A percentile compares a stretch with the other conserved stretches of the same genome.
These are phyloP conservation scores for Cardiocondyla obscurior DNA, from an alignment of 1,140 invertebrate genomes.

Conservation along the genomic window DNA sequence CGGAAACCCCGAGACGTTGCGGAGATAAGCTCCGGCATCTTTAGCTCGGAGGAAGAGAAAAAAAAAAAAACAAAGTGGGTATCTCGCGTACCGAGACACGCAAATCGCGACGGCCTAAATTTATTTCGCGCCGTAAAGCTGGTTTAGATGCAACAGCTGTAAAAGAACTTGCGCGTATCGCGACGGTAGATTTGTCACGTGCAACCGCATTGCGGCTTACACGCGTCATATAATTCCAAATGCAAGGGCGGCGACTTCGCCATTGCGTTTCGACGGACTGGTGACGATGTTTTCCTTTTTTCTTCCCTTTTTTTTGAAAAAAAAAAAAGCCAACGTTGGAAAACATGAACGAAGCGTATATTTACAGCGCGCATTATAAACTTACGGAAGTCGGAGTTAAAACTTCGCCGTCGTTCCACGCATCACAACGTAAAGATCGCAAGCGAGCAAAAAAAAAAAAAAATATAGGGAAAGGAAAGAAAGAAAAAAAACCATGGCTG, in stretches of 20 bases:
- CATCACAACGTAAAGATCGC: neutral
- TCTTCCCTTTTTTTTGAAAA: neutral
- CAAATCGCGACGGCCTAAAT: slow-evolving; percentile 29
- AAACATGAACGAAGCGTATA: slow-evolving; percentile 3
- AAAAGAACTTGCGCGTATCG: slow-evolving; percentile 62
- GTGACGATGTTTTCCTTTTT: neutral
- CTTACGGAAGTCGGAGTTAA: neutral
- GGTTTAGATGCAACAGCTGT: slow-evolving; percentile 49
- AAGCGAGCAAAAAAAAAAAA: neutral
- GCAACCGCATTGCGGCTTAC: slow-evolving; percentile 35
- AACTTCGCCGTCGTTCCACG: slow-evolving; percentile 4
- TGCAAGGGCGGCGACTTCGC: slow-evolving; percentile 15
- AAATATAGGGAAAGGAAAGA: too few species aligned
- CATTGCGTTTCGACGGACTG: slow-evolving; percentile 7
- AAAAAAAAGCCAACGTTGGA: neutral
- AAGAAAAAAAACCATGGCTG: too few species aligned
- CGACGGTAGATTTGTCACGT: slow-evolving; percentile 37
- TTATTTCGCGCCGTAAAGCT: slow-evolving; percentile 58
- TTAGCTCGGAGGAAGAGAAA: neutral
- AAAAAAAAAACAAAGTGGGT: neutral
- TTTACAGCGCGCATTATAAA: slow-evolving; percentile 9
- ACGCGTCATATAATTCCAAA: slow-evolving; percentile 41
- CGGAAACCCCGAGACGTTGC: neutral
- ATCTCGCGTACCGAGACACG: neutral
- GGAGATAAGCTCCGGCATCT: neutral